Evolutionary conservation across 1,140 invertebrate species (phyloP), one percentile per base, ranked within the genome.

Genomic region (Hyles euphorbiae): DNA sequence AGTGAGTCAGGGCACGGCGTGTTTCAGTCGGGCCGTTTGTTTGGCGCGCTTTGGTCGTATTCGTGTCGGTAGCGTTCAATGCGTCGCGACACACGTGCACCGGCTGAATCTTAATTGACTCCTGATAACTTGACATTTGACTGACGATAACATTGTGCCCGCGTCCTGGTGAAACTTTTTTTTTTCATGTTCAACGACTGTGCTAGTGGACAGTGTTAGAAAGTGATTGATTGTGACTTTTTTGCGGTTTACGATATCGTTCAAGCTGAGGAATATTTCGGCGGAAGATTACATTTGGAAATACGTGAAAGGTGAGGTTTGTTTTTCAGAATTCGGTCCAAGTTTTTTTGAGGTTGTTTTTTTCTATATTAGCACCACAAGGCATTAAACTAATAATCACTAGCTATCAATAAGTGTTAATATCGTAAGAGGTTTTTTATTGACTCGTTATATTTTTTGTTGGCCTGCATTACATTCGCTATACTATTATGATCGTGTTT

Each of bases 281-380:
- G 72, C 76, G 58, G 78, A 80, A 67, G 74, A 83, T 56, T 83
- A 71, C 61, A 72, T 84, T 72, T 84, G 81, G 81, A 83, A 79
- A 79, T 84, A 85, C 76, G 71, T 87, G 66, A 84, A 86, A 87
- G 84, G 84, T 87, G 78, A 66, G 80, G 61, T 48, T 67, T 71
- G 60, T 53, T 55, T 53, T 56, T 34, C 52, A 60, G 68, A 74
- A 75, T 75, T 78, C 77, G 75, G 75, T 85, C 75, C 76, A 82
- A 82, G 76, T 78, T 69, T 40, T 53, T n/a, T 47, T 12, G 5
- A 47, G 1, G 10, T 47, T 47, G 1, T 47, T 47, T 47, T n/a
- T n/a, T 47, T 47, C 1, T 11, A 11, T 3, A 47, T 47, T 47
- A 47, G 10, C 46, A 11, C 10, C 10, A 47, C 10, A 1, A 47